Percentiles rank a stretch among this genome's conserved stretches.
These are phyloP conservation scores for Pseudeuparius sepicola DNA, from an alignment of 2,888 invertebrate species.

Conservation along the genomic window DNA sequence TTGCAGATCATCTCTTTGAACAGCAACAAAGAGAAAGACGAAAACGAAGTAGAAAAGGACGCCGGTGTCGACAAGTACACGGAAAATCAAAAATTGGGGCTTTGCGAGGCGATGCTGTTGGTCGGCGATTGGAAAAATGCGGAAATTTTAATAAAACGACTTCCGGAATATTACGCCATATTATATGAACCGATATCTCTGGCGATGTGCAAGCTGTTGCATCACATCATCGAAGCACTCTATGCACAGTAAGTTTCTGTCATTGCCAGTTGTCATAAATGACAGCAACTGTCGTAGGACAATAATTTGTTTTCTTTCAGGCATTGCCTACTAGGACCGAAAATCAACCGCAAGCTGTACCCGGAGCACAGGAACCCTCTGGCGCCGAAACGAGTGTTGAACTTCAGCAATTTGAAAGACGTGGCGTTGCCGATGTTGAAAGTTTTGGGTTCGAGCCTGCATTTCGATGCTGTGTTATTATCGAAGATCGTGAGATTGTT, in stretches of 20 bases:
- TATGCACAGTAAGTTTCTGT: slow-evolving; percentile 58
- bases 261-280: slow-evolving; percentile 6
- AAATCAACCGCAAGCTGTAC: slow-evolving; percentile 52
- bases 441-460: slow-evolving; percentile 78
- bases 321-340: slow-evolving; percentile 61
- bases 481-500: slow-evolving; percentile 65
- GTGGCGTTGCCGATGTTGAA: slow-evolving; percentile 77
- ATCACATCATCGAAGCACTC: slow-evolving; percentile 76
- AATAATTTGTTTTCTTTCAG: slow-evolving; percentile 44
- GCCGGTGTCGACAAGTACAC: slow-evolving; percentile 44
- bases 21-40: slow-evolving; percentile 66
- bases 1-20: slow-evolving; percentile 73
- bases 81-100: slow-evolving; percentile 81
- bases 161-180: slow-evolving; percentile 73
- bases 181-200: slow-evolving; percentile 69
- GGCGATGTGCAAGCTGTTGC: slow-evolving; percentile 70
- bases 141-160: slow-evolving; percentile 61
- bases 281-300: neutral
- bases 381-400: slow-evolving; percentile 56
- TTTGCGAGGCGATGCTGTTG: slow-evolving; percentile 79
- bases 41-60: slow-evolving; percentile 58
- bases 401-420: slow-evolving; percentile 62
- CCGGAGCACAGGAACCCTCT: slow-evolving; percentile 44
- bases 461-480: slow-evolving; percentile 80
- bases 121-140: slow-evolving; percentile 90